Evolutionary conservation across 2,888 invertebrate genomes (phyloP).

Genomic region (Drosophila acutilabella): DNA sequence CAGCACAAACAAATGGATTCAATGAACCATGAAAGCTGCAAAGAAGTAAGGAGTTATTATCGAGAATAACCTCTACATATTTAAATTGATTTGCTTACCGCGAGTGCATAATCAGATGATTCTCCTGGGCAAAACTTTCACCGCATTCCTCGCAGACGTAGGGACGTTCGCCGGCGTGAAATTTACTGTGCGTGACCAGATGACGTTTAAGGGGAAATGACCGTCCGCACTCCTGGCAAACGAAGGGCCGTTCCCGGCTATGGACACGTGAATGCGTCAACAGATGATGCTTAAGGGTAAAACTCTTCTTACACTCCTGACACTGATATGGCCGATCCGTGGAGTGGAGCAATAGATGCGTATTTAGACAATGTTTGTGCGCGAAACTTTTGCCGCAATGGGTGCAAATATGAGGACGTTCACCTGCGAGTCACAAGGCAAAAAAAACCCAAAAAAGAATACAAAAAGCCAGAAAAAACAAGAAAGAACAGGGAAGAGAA

Average conservation of each 20-base stretch:
- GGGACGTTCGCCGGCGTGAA: slow-evolving; percentile 93
- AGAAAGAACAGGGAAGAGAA: slow-evolving; percentile 1
- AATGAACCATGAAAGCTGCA: slow-evolving; percentile 96
- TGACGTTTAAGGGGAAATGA: slow-evolving; percentile 93
- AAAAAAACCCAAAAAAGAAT: not conserved
- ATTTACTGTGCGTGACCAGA: slow-evolving; percentile 93
- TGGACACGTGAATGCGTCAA: slow-evolving; percentile 92
- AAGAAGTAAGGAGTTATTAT: no score
- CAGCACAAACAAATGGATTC: slow-evolving; percentile 96
- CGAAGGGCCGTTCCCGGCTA: slow-evolving; percentile 92
- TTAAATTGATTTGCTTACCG: slow-evolving; percentile 70
- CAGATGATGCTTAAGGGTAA: slow-evolving; percentile 93
- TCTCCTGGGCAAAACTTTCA: slow-evolving; percentile 96
- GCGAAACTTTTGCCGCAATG: slow-evolving; percentile 93
- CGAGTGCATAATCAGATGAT: slow-evolving; percentile 88
- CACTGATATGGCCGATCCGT: slow-evolving; percentile 93
- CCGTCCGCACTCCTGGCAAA: slow-evolving; percentile 93
- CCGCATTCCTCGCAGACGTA: slow-evolving; percentile 95
- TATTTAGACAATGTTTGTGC: slow-evolving; percentile 93
- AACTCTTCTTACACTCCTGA: slow-evolving; percentile 94
- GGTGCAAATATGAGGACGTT: slow-evolving; percentile 91
- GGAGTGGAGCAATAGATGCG: slow-evolving; percentile 92
- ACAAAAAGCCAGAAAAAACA: not conserved
- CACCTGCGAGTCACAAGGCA: slow-evolving; percentile 85
- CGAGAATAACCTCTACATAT: no score